These are phyloP conservation scores for Chalcosyrphus nemorum DNA, from an alignment of 2,888 invertebrate species.

Conservation along the genomic window DNA sequence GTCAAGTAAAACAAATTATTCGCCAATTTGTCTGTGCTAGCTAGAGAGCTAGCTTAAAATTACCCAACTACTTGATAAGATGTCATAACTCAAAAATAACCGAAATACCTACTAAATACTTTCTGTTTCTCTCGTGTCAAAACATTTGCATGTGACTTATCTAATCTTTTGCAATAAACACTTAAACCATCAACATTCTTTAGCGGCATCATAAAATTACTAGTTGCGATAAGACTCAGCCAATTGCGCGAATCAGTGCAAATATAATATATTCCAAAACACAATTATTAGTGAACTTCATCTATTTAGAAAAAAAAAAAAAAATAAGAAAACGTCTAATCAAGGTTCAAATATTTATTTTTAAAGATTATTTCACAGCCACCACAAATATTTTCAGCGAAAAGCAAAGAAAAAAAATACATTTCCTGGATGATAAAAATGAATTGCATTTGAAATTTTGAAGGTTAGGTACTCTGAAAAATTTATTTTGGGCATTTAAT, in stretches of 20 bases:
- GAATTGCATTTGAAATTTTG: constrained; percentile 18
- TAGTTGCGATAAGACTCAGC: constrained; percentile 8
- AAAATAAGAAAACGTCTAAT: neutral
- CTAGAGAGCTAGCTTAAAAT: neutral
- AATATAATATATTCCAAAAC: constrained; percentile 5
- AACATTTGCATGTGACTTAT: constrained; percentile 40
- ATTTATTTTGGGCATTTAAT: neutral
- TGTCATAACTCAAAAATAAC: neutral
- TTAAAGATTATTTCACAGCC: constrained; percentile 16
- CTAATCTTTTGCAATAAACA: constrained; percentile 44
- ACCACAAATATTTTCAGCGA: neutral
- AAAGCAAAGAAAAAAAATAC: neutral
- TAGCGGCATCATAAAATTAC: constrained; percentile 20
- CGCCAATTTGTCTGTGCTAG: neutral
- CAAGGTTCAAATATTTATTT: constrained; percentile 26
- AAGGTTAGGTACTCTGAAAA: neutral
- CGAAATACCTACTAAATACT: constrained; percentile 1
- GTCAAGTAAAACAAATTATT: neutral
- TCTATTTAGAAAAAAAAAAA: neutral
- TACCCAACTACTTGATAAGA: neutral
- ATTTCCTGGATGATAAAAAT: neutral
- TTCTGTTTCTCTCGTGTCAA: neutral
- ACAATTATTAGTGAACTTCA: constrained; percentile 16
- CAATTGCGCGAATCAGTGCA: constrained; percentile 10
- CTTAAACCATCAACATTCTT: constrained; percentile 32